These are phyloP conservation scores for Lithophane ornitopus DNA, from an alignment of 2,888 invertebrate genomes.

Conservation along the genomic window DNA sequence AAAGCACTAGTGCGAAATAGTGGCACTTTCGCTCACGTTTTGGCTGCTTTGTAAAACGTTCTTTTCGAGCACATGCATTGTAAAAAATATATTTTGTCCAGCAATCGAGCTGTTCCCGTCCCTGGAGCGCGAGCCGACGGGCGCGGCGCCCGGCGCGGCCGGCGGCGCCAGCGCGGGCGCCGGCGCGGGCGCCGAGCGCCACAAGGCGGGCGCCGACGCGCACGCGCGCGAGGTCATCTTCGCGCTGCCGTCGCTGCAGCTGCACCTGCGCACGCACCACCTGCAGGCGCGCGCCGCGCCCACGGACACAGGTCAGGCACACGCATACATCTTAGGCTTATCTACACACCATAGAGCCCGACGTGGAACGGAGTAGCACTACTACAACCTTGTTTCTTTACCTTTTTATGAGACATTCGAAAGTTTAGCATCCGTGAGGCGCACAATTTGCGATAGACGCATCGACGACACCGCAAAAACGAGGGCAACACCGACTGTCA, in stretches of 20 bases:
- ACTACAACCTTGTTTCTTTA: not conserved
- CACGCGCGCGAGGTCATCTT: slow-evolving; percentile 99
- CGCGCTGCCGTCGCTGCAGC: slow-evolving; percentile 97
- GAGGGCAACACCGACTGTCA: not conserved
- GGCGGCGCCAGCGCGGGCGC: slow-evolving; percentile 75
- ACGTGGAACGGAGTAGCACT: not conserved
- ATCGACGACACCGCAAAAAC: not conserved
- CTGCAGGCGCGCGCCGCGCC: slow-evolving; percentile 94
- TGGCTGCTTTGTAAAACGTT: too few species aligned
- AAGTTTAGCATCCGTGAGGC: not conserved
- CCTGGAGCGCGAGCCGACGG: slow-evolving; percentile 92
- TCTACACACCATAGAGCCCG: not conserved
- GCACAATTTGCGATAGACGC: not conserved
- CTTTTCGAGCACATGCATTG: too few species aligned
- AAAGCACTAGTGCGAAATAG: too few species aligned
- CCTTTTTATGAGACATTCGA: not conserved
- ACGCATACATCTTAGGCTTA: not conserved
- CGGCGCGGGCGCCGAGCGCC: slow-evolving; percentile 89
- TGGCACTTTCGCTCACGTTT: too few species aligned
- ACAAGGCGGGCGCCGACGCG: slow-evolving; percentile 79
- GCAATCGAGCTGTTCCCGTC: slow-evolving; percentile 98
- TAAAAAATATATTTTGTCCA: slow-evolving; percentile 73
- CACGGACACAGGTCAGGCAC: too few species aligned
- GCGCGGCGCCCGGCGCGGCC: slow-evolving; percentile 79
- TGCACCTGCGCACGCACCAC: slow-evolving; percentile 98